phyloP scores from a whole-genome alignment of 2,113 vertebrate genomes.

The Elephantulus edwardii region DNA sequence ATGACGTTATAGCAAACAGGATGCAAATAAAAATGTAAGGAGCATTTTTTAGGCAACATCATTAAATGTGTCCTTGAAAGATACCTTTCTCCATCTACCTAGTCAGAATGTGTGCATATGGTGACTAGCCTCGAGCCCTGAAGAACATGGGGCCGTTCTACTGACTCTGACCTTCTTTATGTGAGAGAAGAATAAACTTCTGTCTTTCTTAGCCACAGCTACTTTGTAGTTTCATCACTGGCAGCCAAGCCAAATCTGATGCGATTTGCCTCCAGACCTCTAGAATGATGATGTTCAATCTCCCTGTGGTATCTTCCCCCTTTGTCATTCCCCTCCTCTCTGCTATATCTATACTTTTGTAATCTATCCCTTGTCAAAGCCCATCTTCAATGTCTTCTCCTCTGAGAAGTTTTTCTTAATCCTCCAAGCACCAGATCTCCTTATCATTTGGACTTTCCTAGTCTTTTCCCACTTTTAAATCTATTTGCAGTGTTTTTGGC shows the following conservation, averaged over 20 bases:
- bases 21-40: background rate
- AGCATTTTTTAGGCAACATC: too few relatives aligned
- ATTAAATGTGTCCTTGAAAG: background rate
- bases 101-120: too few relatives aligned
- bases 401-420: background rate
- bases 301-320: too few relatives aligned
- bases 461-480: background rate
- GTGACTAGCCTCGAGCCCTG: too few relatives aligned
- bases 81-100: too few relatives aligned
- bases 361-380: background rate
- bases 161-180: background rate
- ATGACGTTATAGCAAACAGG: background rate
- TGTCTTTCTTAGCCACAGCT: too few relatives aligned
- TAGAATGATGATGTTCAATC: background rate
- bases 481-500: background rate
- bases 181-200: too few relatives aligned
- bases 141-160: too few relatives aligned
- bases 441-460: background rate
- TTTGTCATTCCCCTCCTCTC: background rate
- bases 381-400: background rate
- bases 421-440: background rate
- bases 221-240: background rate
- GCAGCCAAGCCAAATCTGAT: background rate
- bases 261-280: background rate
- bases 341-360: background rate